A percentile compares a stretch with the other conserved stretches of the same genome.
These are phyloP conservation scores for Apis cerana DNA, from an alignment of 1,140 invertebrate species.

Conservation along the genomic window DNA sequence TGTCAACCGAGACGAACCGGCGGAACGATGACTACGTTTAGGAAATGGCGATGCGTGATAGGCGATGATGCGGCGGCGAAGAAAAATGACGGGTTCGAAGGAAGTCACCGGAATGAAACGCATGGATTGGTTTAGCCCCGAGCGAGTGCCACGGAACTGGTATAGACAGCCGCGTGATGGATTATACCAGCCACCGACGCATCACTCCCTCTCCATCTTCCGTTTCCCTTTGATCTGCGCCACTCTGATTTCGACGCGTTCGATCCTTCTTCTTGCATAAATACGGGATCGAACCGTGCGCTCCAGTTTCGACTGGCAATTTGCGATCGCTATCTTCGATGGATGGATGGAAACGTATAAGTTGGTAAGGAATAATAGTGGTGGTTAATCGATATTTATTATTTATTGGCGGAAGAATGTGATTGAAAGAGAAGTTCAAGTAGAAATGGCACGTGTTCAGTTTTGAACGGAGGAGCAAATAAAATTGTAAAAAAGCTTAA, in stretches of 20 bases:
- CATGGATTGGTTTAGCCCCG: constrained; percentile 79
- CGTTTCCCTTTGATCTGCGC: constrained; percentile 50
- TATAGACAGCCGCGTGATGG: constrained; percentile 78
- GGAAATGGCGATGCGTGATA: constrained; percentile 26
- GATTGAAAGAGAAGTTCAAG: too few species aligned
- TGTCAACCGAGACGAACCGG: background rate
- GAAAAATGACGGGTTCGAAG: constrained; percentile 78
- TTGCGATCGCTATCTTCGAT: background rate
- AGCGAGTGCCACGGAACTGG: constrained; percentile 70
- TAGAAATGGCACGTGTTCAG: too few species aligned
- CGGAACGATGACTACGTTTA: constrained; percentile 40
- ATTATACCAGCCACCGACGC: constrained; percentile 69
- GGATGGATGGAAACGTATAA: background rate
- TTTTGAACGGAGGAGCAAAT: too few species aligned
- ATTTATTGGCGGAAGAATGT: too few species aligned
- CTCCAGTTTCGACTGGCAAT: background rate
- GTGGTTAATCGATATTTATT: too few species aligned
- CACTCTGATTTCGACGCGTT: constrained; percentile 14
- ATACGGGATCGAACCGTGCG: constrained; percentile 25
- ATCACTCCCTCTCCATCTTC: constrained; percentile 54
- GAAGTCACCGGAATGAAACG: constrained; percentile 79
- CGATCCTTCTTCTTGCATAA: constrained; percentile 9
- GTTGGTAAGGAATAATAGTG: too few species aligned
- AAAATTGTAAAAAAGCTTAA: too few species aligned
- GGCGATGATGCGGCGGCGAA: constrained; percentile 76